A percentile compares a stretch with the other conserved stretches of the same genome.
Evolutionary conservation across 1,140 invertebrate species (phyloP).

Genomic region (Camponotus vicinus): DNA sequence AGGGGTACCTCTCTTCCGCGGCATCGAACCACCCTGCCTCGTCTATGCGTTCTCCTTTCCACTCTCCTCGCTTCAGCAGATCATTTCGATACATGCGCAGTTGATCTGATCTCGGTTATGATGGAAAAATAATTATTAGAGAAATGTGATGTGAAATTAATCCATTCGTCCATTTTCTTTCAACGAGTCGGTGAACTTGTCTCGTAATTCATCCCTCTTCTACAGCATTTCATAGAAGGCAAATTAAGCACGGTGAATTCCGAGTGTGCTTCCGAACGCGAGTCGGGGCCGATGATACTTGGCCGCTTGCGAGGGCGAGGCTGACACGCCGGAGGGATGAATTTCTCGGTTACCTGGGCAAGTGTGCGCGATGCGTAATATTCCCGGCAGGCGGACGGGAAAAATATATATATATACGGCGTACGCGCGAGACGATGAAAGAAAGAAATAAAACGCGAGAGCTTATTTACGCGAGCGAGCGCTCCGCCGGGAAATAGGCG

Average conservation of each 20-base stretch:
- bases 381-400: conserved; percentile 50
- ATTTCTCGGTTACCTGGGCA: conserved; percentile 73
- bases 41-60: conserved; percentile 1
- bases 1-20: conserved; percentile 35
- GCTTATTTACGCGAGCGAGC: conserved; percentile 72
- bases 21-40: not conserved
- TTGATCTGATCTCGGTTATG: not conserved
- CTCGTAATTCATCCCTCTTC: not conserved
- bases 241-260: conserved; percentile 17
- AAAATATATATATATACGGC: conserved; percentile 63
- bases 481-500: conserved; percentile 70
- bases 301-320: conserved; percentile 42
- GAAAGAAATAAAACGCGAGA: conserved; percentile 71
- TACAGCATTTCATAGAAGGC: not conserved
- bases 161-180: not conserved
- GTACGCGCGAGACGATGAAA: conserved; percentile 52
- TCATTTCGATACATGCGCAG: not conserved
- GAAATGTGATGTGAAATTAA: no score
- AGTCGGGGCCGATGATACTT: conserved; percentile 56
- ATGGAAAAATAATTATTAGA: no score
- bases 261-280: conserved; percentile 35
- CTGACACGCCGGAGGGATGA: conserved; percentile 65
- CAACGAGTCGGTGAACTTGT: not conserved
- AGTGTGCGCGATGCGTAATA: conserved; percentile 64
- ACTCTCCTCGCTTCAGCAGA: not conserved